Evolutionary conservation across 2,797 vertebrate genomes (phyloP), one percentile per base, ranked within the genome.

Genomic region (Sebastiscus albofasciatus): DNA sequence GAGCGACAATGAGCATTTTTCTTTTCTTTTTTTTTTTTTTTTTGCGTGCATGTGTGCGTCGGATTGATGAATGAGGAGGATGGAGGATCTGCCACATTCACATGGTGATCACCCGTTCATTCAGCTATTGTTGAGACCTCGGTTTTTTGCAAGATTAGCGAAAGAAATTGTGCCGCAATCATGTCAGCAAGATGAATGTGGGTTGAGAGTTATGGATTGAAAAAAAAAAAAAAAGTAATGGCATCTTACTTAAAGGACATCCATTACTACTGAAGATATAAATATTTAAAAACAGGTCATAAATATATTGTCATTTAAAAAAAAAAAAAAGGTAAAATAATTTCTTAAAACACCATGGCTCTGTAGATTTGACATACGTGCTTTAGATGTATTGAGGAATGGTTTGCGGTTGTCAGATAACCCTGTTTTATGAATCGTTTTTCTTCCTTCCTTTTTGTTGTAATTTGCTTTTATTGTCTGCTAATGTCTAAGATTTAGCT

Each of bases 21-120:
- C 55, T 14, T 70, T 31, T 14, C 29, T 10, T 69, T 56, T 60
- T 12, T 71, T 33, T 14, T 9, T 75, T 82, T 87, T 72, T 55
- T 54, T 13, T 71, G 7, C 12, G 5, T 31, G 55, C 16, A 20
- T 87, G 75, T 87, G 82, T 81, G 76, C 39, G 66, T 42, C 61
- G 68, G 58, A 79, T 82, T 87, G 91, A 93, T 90, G 87, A 88
- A 92, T 91, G 89, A 77, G 67, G 69, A 79, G 82, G 76, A 74
- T 33, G 78, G 87, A 87, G 61, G 76, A 84, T 83, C 78, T 75
- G 71, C 80, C 68, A 83, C 86, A 89, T 92, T 92, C 87, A 92
- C 87, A 91, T 83, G 89, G 85, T 86, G 89, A 91, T 91, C 72
- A 65, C 26, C 52, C 75, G 9, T 58, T 86, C 87, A 62, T 87